Conservation (phyloP, 2,797 vertebrate genomes). For the Remorina albescens region DNA sequence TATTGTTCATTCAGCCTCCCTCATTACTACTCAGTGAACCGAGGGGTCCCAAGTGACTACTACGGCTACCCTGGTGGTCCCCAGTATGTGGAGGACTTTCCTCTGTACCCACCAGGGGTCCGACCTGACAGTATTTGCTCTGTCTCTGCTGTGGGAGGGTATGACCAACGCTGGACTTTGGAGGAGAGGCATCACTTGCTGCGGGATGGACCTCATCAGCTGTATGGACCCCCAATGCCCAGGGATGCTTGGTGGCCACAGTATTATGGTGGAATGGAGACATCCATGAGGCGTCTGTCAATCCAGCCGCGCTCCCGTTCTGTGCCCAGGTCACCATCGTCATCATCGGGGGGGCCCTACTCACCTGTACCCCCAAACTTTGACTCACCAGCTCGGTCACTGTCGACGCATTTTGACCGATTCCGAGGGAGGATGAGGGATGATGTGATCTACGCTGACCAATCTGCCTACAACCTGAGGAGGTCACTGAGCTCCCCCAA, state of each 20-base stretch:
- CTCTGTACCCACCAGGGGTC: conserved; percentile 88
- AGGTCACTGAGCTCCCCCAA: conserved; percentile 94
- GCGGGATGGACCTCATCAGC: conserved; percentile 83
- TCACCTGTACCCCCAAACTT: conserved; percentile 85
- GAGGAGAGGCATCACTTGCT: conserved; percentile 90
- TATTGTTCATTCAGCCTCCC: conserved; percentile 83
- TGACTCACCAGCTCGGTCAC: conserved; percentile 89
- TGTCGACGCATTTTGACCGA: conserved; percentile 88
- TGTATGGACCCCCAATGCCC: conserved; percentile 56
- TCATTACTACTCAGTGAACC: conserved; percentile 86
- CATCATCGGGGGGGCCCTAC: conserved; percentile 90
- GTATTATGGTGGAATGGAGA: conserved; percentile 85
- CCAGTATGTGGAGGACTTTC: conserved; percentile 90
- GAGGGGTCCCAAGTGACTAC: conserved; percentile 86
- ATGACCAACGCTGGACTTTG: conserved; percentile 87
- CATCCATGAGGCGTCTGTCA: conserved; percentile 90
- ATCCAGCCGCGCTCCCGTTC: conserved; percentile 93
- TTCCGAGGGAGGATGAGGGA: conserved; percentile 83
- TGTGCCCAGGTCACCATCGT: conserved; percentile 93
- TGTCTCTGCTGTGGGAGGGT: conserved; percentile 87
- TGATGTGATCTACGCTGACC: conserved; percentile 89
- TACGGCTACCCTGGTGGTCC: conserved; percentile 87
- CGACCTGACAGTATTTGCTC: conserved; percentile 97
- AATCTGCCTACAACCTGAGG: conserved; percentile 88
- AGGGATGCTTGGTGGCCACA: conserved; percentile 75